A percentile compares a stretch with the other conserved stretches of the same genome.
Evolutionary conservation across 1,140 invertebrate genomes (phyloP).

Genomic region (Cepaea nemoralis): DNA sequence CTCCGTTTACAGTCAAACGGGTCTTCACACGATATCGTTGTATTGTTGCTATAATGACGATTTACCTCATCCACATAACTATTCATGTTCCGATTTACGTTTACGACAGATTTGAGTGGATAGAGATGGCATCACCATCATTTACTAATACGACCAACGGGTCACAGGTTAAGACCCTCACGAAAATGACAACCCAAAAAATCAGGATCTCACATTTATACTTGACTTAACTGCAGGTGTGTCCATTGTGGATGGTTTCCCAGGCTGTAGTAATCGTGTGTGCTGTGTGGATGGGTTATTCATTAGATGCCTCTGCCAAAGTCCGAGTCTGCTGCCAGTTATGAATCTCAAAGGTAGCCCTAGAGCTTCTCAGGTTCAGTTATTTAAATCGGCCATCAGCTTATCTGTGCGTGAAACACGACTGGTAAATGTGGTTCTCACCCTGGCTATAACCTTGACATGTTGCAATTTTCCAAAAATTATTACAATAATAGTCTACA

Average conservation of each 20-base stretch:
- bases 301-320: neutral
- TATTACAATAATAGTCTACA: neutral
- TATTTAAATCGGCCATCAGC: no score
- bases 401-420: no score
- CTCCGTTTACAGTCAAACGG: conserved; percentile 7
- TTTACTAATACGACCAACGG: no score
- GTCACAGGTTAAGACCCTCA: neutral
- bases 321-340: neutral
- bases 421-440: neutral
- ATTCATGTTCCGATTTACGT: neutral
- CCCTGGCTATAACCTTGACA: neutral
- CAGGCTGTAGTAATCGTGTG: neutral
- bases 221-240: no score
- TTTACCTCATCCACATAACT: neutral
- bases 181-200: neutral
- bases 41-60: neutral
- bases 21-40: neutral
- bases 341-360: neutral
- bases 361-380: no score
- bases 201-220: no score
- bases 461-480: neutral
- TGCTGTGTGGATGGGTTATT: neutral
- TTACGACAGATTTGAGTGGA: neutral
- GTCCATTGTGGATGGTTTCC: no score
- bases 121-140: neutral